Percentiles rank a stretch among this genome's conserved stretches.
These are phyloP conservation scores for Mormyrops boulengeri DNA, from an alignment of 2,797 vertebrate genomes.

Conservation along the genomic window DNA sequence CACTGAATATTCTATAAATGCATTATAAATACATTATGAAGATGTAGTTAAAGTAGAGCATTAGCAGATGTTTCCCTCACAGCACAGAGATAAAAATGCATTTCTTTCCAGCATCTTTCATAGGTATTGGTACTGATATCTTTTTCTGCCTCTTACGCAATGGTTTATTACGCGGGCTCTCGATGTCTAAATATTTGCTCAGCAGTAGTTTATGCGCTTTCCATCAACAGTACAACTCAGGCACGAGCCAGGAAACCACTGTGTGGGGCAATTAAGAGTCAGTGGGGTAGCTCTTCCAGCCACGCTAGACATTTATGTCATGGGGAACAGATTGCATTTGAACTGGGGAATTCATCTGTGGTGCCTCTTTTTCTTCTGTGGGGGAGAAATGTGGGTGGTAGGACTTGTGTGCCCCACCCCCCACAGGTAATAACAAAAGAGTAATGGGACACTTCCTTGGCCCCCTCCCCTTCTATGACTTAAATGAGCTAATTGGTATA, in stretches of 20 bases:
- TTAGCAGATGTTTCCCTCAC: neutral
- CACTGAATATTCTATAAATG: neutral
- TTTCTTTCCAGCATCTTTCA: neutral
- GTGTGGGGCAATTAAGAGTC: constrained; percentile 5
- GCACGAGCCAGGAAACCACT: neutral
- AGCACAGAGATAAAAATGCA: neutral
- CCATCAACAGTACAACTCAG: neutral
- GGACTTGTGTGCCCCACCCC: neutral
- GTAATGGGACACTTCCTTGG: neutral
- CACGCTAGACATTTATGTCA: neutral
- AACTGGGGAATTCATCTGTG: neutral
- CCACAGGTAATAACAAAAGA: constrained; percentile 9
- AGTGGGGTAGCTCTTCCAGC: neutral
- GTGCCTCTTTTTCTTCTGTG: neutral
- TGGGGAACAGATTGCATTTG: constrained; percentile 3
- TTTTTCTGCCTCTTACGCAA: neutral
- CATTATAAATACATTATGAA: neutral
- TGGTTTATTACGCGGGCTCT: neutral
- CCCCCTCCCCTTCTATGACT: neutral
- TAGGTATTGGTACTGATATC: neutral
- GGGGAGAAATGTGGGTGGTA: neutral
- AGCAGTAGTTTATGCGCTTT: neutral
- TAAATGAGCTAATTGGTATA: neutral
- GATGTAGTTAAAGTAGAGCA: neutral
- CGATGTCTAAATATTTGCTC: neutral